Conservation (phyloP, 2,888 invertebrate species). For the Amiota minor region DNA sequence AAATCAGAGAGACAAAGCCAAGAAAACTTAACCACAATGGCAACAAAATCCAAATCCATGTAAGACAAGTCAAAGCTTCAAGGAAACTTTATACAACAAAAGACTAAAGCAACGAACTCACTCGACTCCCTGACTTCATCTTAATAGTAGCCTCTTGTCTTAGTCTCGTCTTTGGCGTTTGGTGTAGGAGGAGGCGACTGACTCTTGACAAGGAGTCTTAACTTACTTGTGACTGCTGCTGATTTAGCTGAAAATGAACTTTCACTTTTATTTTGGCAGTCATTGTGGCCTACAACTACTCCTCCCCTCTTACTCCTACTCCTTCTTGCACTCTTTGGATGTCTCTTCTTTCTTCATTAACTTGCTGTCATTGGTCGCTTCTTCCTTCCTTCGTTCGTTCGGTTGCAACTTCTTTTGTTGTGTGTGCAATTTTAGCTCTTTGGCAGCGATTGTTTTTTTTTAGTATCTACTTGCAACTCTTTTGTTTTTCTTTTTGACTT, state of each 20-base stretch:
- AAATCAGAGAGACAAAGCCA: conserved; percentile 31
- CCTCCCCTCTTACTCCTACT: background rate
- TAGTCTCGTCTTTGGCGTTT: background rate
- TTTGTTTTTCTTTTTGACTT: background rate
- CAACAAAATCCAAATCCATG: conserved; percentile 33
- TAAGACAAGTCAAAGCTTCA: conserved; percentile 22
- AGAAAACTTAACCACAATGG: conserved; percentile 33
- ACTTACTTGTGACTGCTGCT: background rate
- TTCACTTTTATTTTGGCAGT: conserved; percentile 26
- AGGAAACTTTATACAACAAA: conserved; percentile 18
- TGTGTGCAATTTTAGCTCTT: background rate
- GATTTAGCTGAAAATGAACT: conserved; percentile 19
- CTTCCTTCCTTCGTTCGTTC: background rate
- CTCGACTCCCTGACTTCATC: background rate
- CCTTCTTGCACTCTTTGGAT: background rate
- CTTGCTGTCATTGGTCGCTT: conserved; percentile 8
- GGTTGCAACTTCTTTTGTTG: background rate
- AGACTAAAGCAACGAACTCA: background rate
- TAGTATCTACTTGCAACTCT: conserved; percentile 6
- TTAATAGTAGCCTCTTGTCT: background rate
- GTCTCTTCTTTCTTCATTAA: background rate
- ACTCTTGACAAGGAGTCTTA: conserved; percentile 14
- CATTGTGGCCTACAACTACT: conserved; percentile 18
- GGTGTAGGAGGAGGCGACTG: background rate
- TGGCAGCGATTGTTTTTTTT: conserved; percentile 22